Evolutionary conservation across 2,113 vertebrate species (phyloP).

Genomic region (Hyla sarda): DNA sequence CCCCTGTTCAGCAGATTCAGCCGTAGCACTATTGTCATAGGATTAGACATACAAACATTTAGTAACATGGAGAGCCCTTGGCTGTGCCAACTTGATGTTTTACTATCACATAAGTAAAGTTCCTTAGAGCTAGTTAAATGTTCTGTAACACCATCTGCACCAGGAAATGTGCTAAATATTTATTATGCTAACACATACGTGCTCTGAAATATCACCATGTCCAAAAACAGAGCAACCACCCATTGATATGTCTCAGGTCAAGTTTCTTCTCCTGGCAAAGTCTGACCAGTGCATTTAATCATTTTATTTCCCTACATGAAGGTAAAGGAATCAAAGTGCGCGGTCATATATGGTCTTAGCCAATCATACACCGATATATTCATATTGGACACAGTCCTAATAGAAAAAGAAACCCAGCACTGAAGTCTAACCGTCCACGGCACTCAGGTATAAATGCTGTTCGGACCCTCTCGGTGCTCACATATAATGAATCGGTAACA

Average conservation of each 20-base stretch:
- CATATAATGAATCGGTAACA: too few relatives aligned
- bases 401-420: too few relatives aligned
- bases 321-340: background rate
- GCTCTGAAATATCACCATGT: constrained; percentile 25
- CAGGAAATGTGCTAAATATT: constrained; percentile 33
- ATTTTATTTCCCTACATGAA: background rate
- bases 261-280: background rate
- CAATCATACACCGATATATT: background rate
- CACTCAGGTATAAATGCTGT: too few relatives aligned
- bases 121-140: constrained; percentile 7
- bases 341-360: background rate
- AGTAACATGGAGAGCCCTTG: background rate
- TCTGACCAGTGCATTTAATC: background rate
- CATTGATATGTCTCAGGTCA: background rate
- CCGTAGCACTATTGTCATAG: background rate
- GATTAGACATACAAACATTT: background rate
- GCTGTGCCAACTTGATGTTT: background rate
- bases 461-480: too few relatives aligned
- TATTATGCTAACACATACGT: constrained; percentile 26
- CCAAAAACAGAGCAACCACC: background rate
- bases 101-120: background rate
- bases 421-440: too few relatives aligned
- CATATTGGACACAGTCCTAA: too few relatives aligned
- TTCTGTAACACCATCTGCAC: constrained; percentile 32
- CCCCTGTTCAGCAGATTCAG: background rate